A percentile compares a stretch with the other conserved stretches of the same genome.
Evolutionary conservation across 2,113 vertebrate species (phyloP).

Genomic region (Delphinapterus leucas): DNA sequence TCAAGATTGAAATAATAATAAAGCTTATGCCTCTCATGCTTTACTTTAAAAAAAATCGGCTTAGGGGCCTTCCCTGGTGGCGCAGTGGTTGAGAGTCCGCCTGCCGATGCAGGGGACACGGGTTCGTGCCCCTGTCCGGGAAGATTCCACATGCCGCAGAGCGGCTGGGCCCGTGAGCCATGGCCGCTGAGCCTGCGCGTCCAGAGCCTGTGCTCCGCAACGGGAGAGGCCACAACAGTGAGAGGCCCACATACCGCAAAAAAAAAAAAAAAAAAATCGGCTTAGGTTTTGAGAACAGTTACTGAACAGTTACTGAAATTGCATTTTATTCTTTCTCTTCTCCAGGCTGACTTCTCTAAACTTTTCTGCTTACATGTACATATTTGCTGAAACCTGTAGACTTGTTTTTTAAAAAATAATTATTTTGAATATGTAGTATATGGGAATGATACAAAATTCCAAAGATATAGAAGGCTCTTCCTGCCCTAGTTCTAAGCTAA

Average conservation of each 20-base stretch:
- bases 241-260: too few relatives aligned
- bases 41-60: constrained; percentile 27
- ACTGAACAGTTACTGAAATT: background rate
- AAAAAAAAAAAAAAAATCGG: background rate
- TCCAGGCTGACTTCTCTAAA: background rate
- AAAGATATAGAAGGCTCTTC: background rate
- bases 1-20: constrained; percentile 26
- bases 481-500: background rate
- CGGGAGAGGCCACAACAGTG: too few relatives aligned
- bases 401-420: background rate
- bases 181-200: too few relatives aligned
- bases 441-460: background rate
- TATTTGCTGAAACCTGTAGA: constrained; percentile 10
- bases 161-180: too few relatives aligned
- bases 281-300: background rate
- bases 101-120: too few relatives aligned
- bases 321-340: constrained; percentile 30
- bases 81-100: too few relatives aligned
- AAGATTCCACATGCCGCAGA: too few relatives aligned
- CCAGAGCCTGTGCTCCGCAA: too few relatives aligned
- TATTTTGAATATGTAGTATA: background rate
- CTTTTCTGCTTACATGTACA: background rate
- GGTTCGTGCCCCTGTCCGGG: too few relatives aligned
- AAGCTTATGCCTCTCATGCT: background rate
- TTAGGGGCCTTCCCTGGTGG: background rate